These are phyloP conservation scores for Notodonta dromedarius DNA, from an alignment of 2,888 invertebrate species.

Conservation along the genomic window DNA sequence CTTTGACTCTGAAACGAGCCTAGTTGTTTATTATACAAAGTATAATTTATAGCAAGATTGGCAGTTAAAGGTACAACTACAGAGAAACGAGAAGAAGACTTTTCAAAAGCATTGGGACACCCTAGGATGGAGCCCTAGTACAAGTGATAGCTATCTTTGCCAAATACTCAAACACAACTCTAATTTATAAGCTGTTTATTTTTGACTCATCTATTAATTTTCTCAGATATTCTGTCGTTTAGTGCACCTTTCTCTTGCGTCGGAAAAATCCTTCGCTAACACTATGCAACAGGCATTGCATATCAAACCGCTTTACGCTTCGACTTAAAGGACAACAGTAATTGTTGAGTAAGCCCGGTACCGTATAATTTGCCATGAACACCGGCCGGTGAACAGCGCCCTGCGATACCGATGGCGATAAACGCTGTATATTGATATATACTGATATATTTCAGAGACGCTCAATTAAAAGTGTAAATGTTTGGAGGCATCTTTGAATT, in stretches of 20 bases:
- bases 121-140: no score
- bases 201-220: no score
- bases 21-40: no score
- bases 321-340: slow-evolving; percentile 1
- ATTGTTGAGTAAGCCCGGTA: slow-evolving; percentile 1
- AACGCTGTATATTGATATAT: neutral
- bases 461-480: slow-evolving; percentile 1
- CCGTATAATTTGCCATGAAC: slow-evolving; percentile 2
- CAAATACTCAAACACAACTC: no score
- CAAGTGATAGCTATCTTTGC: no score
- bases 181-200: no score
- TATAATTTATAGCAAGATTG: no score
- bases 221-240: no score
- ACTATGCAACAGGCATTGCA: neutral
- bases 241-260: neutral
- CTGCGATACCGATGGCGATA: neutral
- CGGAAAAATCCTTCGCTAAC: neutral
- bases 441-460: neutral
- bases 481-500: neutral
- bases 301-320: neutral
- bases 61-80: no score
- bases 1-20: no score
- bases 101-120: no score
- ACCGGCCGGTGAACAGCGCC: neutral
- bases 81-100: no score